Conservation (phyloP, 2,888 invertebrate species). For the Mactromeris polynyma region DNA sequence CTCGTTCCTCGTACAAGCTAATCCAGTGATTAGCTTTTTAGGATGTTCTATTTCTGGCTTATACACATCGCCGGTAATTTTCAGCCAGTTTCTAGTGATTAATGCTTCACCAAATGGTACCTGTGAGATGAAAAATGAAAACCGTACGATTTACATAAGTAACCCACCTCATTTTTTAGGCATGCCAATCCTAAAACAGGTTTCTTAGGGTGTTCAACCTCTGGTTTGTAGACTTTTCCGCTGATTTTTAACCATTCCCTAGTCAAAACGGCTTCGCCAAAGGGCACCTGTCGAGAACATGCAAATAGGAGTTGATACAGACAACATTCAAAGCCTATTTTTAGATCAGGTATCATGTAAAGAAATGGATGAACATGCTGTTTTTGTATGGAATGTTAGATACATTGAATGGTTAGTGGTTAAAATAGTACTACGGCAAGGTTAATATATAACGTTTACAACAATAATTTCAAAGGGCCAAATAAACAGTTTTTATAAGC, state of each 20-base stretch:
- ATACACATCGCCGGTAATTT: constrained; percentile 91
- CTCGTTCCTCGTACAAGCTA: constrained; percentile 91
- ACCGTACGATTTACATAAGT: constrained; percentile 20
- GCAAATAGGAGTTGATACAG: constrained; percentile 33
- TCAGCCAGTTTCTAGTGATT: constrained; percentile 92
- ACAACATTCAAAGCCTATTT: constrained; percentile 33
- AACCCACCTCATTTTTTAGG: constrained; percentile 90
- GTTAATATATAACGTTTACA: no score
- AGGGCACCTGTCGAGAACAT: constrained; percentile 91
- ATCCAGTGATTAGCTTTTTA: constrained; percentile 91
- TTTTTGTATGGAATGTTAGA: not conserved
- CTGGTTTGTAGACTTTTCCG: constrained; percentile 91
- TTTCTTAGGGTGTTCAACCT: constrained; percentile 90
- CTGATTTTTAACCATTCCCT: constrained; percentile 92
- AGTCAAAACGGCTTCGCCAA: constrained; percentile 94
- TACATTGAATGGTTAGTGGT: no score
- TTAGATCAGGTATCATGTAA: not conserved
- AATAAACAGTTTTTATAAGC: no score
- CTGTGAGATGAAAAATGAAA: constrained; percentile 87
- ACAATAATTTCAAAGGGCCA: no score
- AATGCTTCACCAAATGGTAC: constrained; percentile 96
- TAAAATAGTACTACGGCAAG: no score
- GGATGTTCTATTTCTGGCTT: constrained; percentile 92
- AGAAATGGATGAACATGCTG: not conserved
- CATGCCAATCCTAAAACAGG: constrained; percentile 93